A percentile compares a stretch with the other conserved stretches of the same genome.
These are phyloP conservation scores for Steinernema hermaphroditum DNA, from an alignment of 2,888 invertebrate genomes.

Conservation along the genomic window DNA sequence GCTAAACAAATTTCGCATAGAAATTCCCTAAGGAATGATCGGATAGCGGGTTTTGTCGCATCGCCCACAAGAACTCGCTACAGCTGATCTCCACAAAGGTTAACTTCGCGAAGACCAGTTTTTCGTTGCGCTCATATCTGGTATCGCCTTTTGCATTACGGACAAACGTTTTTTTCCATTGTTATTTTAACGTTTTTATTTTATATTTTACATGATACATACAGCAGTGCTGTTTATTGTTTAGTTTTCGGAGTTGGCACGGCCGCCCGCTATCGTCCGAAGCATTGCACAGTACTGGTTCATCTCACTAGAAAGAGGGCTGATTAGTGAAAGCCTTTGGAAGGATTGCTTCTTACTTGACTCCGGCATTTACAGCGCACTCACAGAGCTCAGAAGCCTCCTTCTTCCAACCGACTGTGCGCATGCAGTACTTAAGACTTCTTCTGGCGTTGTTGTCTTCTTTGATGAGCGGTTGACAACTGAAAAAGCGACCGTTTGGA, in stretches of 20 bases:
- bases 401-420: slow-evolving; percentile 24
- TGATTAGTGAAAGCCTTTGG: neutral
- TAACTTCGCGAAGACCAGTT: slow-evolving; percentile 2
- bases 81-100: neutral
- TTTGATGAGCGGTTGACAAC: slow-evolving; percentile 34
- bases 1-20: too few species aligned
- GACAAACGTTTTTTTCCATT: neutral
- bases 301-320: neutral
- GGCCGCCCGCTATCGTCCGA: slow-evolving; percentile 9
- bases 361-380: slow-evolving; percentile 21
- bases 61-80: neutral
- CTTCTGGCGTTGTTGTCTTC: slow-evolving; percentile 29
- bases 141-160: neutral
- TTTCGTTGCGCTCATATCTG: neutral
- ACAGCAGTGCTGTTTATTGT: neutral
- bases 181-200: neutral
- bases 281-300: slow-evolving; percentile 21
- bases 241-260: neutral
- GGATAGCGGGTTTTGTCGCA: too few species aligned
- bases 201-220: slow-evolving; percentile 14
- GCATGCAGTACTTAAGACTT: slow-evolving; percentile 25
- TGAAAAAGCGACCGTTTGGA: neutral
- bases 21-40: too few species aligned
- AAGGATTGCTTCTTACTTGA: neutral
- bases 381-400: slow-evolving; percentile 16